A percentile compares a stretch with the other conserved stretches of the same genome.
These are phyloP conservation scores for Glareola pratincola DNA, from an alignment of 2,113 vertebrate species.

Conservation along the genomic window DNA sequence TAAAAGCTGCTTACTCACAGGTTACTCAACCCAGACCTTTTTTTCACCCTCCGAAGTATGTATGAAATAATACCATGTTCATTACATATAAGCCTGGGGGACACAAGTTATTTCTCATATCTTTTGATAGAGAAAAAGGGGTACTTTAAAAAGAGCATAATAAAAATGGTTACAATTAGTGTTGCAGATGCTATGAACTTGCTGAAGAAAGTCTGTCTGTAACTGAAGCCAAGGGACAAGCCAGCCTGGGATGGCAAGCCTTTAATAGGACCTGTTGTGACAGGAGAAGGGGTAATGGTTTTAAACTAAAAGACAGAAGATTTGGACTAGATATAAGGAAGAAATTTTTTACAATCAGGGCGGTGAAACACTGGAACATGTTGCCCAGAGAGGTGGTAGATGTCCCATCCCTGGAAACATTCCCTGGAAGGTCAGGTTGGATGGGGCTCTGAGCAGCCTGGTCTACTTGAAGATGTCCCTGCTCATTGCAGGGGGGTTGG, in stretches of 20 bases:
- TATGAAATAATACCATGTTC: slow-evolving; percentile 56
- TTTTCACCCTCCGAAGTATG: not conserved
- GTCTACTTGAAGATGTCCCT: not conserved
- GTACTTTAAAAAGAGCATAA: not conserved
- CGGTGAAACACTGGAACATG: not conserved
- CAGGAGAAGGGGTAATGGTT: not conserved
- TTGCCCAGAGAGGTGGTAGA: not conserved
- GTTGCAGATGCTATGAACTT: not conserved
- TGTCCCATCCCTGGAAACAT: not conserved
- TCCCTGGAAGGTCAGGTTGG: not conserved
- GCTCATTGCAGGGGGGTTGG: not conserved
- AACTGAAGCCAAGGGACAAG: not conserved
- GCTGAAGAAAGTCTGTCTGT: not conserved
- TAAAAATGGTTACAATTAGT: not conserved
- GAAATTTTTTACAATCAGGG: not conserved
- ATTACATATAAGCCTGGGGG: slow-evolving; percentile 21
- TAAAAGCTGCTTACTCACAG: slow-evolving; percentile 61
- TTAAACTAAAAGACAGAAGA: not conserved
- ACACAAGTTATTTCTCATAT: slow-evolving; percentile 19
- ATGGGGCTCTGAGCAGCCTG: not conserved
- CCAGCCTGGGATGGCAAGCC: not conserved
- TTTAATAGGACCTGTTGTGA: not conserved
- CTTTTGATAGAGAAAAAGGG: not conserved
- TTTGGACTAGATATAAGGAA: not conserved
- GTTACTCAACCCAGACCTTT: slow-evolving; percentile 14